Evolutionary conservation across 2,113 vertebrate genomes (phyloP), one percentile per base, ranked within the genome.

Genomic region (Protobothrops mucrosquamatus): DNA sequence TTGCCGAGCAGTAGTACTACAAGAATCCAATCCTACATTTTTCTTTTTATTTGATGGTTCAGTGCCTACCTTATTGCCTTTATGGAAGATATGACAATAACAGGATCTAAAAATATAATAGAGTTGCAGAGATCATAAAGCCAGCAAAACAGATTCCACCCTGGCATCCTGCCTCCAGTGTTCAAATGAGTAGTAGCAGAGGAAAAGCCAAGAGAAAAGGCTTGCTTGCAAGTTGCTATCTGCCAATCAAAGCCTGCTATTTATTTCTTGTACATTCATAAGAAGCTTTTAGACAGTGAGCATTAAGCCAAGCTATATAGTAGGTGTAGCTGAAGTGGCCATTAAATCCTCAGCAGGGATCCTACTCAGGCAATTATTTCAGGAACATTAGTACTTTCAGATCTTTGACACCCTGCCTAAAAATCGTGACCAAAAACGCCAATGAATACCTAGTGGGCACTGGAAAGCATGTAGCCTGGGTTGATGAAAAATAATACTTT

Each of bases 271-370:
- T 91, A 46, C 88, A 93, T 90, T 64, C 57, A 69, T 92, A 89
- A 46, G 57, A 89, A 94, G 87, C 93, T 92, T 90, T 94, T 92
- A 90, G 91, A 39, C 91, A 69, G 51, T 85, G 26, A 87, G 91
- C 88, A 90, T 52, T 92, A 55, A 90, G 88, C 93, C 91, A 51
- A 92, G 87, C 74, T 54, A 88, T 90, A 89, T 59, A 24, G 93
- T 90, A 90, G 91, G 91, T 89, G 88, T 90, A 94, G 74, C 81
- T 92, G 93, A 64, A 94, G 90, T 93, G 90, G 57, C 91, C 91
- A 74, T 94, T 94, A 92, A 89, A 88, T 59, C 87, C 87, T 61
- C 91, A 93, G 91, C 88, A 89, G 93, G 88, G 87, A 85, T 89
- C 91, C 93, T 87, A 87, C 91, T 90, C 57, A 69, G 91, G 89